Evolutionary conservation across 1,140 invertebrate species (phyloP), one percentile per base, ranked within the genome.

Genomic region (Dendrolimus kikuchii): DNA sequence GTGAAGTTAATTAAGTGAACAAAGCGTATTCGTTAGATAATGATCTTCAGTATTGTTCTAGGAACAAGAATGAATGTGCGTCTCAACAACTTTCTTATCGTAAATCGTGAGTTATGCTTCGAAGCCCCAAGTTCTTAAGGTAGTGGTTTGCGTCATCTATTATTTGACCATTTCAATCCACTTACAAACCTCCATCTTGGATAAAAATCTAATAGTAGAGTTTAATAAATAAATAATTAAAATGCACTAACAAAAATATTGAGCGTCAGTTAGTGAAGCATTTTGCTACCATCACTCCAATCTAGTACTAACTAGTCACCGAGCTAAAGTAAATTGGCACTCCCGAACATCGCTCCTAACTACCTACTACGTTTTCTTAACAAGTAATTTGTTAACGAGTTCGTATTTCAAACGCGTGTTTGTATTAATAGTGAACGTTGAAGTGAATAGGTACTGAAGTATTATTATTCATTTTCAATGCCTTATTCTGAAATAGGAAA

Each of bases 1-100:
- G 57, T 60, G 54, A 64, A 68, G 57, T 71, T 71, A 71, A 74
- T 76, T 76, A 69, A 74, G 61, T 59, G 62, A 70, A 76, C 66
- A 71, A 74, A 66, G 59, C 60, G 49, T 55, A 55, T 59, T 64
- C 53, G 57, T 66, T 50, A 64, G 71, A 71, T 74, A 71, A 58
- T 60, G 48, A 60, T 62, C 57, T 58, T 56, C 56, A 71, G 66
- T 68, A 69, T 76, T 76, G 65, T 71, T 61, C 60, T 55, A 53
- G 51, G 60, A 62, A 55, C 60, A 50, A 55, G 52, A 55, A 57
- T 51, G 53, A 56, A 62, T 56, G 56, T 53, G 53, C 48, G 37
- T 55, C 60, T 64, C 50, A 43, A 50, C 49, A 64, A 68, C 42
- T 68, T 68, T 62, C 59, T 68, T 68, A 68, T 68, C 65, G 49